These are phyloP conservation scores for Alectura lathami DNA, from an alignment of 2,113 vertebrate genomes.

Conservation along the genomic window DNA sequence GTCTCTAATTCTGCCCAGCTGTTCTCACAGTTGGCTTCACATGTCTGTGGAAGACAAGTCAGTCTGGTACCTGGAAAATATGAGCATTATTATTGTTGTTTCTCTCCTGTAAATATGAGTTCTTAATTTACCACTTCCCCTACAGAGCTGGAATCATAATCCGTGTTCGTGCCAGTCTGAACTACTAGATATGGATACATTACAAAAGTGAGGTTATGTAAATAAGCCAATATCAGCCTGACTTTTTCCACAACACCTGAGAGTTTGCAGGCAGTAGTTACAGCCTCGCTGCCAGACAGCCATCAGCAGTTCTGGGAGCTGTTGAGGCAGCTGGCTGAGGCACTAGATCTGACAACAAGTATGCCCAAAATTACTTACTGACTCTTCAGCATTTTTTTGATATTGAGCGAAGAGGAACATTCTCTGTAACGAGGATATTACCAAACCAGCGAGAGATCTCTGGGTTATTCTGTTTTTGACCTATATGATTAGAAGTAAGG, in stretches of 20 bases:
- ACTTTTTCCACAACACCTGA: background rate
- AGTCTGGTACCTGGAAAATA: conserved; percentile 1
- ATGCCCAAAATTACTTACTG: conserved; percentile 17
- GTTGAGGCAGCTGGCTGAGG: conserved; percentile 39
- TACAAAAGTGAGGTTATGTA: background rate
- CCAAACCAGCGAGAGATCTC: background rate
- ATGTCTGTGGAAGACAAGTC: background rate
- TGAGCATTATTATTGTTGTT: background rate
- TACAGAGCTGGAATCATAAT: background rate
- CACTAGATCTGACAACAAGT: conserved; percentile 29
- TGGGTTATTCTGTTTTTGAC: background rate
- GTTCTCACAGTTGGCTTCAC: background rate
- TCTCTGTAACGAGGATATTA: background rate
- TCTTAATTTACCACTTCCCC: background rate
- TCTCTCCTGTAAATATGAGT: background rate
- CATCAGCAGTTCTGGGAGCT: conserved; percentile 33
- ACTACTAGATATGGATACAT: background rate
- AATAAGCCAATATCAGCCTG: background rate
- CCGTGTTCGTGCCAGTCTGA: background rate
- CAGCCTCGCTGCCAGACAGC: conserved; percentile 14
- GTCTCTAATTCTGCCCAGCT: background rate
- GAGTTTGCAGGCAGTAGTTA: background rate
- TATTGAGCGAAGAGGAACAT: background rate
- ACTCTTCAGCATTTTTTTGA: background rate
- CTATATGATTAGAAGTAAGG: background rate